Percentiles rank a stretch among this genome's conserved stretches.
phyloP scores from a whole-genome alignment of 2,888 invertebrate species.

The Hetaerina titia region DNA sequence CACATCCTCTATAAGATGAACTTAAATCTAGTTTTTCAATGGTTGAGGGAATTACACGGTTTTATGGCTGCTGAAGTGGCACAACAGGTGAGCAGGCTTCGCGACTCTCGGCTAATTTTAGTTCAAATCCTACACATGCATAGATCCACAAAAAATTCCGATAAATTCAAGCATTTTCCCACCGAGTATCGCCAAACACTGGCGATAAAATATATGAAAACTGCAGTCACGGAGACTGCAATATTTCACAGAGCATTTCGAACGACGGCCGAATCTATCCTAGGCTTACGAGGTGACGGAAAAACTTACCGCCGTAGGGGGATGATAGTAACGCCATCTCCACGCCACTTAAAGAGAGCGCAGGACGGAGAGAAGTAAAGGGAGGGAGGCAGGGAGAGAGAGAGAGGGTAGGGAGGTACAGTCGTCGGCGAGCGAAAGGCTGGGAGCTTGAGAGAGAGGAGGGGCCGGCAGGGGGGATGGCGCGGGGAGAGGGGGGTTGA shows the following conservation, averaged over 20 bases:
- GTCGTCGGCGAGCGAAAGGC: conserved; percentile 24
- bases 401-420: background rate
- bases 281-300: background rate
- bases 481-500: background rate
- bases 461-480: background rate
- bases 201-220: background rate
- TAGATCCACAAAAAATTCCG: background rate
- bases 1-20: too few relatives aligned
- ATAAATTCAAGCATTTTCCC: background rate
- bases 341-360: conserved; percentile 48
- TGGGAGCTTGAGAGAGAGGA: background rate
- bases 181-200: background rate
- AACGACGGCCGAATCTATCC: background rate
- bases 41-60: too few relatives aligned
- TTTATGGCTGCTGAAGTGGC: too few relatives aligned
- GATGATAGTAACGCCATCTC: conserved; percentile 57
- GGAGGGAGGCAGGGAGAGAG: background rate
- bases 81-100: too few relatives aligned
- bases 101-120: too few relatives aligned
- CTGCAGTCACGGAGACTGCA: background rate
- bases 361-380: background rate
- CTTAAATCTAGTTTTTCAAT: too few relatives aligned
- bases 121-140: background rate
- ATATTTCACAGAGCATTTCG: conserved; percentile 7
- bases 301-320: background rate